Evolutionary conservation across 2,888 invertebrate genomes (phyloP).

Genomic region (Drosophila phalerata): DNA sequence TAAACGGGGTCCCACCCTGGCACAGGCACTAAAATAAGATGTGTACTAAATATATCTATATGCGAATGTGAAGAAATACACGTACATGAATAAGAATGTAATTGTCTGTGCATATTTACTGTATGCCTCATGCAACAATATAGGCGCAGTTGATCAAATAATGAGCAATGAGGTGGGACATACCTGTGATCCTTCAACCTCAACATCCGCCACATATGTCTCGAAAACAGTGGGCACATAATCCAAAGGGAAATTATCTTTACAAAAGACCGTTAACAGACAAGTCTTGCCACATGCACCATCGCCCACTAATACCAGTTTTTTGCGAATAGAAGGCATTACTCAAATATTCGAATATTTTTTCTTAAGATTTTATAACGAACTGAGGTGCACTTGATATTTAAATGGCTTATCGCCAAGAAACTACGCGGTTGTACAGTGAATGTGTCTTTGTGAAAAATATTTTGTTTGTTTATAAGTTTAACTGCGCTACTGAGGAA

Average conservation of each 20-base stretch:
- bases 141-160: conserved; percentile 16
- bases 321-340: conserved; percentile 98
- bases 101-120: conserved; percentile 29
- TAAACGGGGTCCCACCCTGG: conserved; percentile 33
- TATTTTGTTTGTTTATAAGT: conserved; percentile 57
- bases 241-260: conserved; percentile 99
- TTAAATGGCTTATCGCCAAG: conserved; percentile 10
- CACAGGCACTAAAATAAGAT: conserved; percentile 53
- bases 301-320: conserved; percentile 98
- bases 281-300: conserved; percentile 99
- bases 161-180: conserved; percentile 24
- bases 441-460: conserved; percentile 27
- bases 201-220: conserved; percentile 99
- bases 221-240: conserved; percentile 99
- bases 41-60: conserved; percentile 46
- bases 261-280: conserved; percentile 98
- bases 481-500: conserved; percentile 38
- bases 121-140: conserved; percentile 6
- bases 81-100: conserved; percentile 19
- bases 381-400: conserved; percentile 85
- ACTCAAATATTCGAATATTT: conserved; percentile 8
- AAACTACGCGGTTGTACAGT: conserved; percentile 18
- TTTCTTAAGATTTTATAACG: background rate
- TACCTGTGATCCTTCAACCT: conserved; percentile 96
- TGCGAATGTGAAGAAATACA: conserved; percentile 11